A percentile compares a stretch with the other conserved stretches of the same genome.
Evolutionary conservation across 30 jellyfish, hydroid and myxozoan species (phyloP).

Genomic region (Calvadosia cruxmelitensis): DNA sequence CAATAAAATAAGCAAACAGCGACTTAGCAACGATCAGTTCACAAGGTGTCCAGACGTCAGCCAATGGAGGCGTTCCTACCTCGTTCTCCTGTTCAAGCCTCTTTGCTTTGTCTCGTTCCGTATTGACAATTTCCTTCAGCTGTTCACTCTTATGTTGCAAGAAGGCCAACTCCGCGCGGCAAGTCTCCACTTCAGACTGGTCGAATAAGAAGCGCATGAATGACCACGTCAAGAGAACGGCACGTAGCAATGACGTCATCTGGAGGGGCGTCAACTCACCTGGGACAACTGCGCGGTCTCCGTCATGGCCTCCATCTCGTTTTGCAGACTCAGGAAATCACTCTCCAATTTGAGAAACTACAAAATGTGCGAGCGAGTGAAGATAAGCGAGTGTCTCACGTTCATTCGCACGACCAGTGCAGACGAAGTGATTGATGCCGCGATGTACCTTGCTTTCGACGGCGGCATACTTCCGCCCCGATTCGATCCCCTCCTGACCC

Average conservation of each 20-base stretch:
- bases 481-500: constrained; percentile 54
- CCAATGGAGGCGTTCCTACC: constrained; percentile 14
- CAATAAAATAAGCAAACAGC: constrained; percentile 1
- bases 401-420: no score
- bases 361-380: no score
- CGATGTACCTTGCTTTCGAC: constrained; percentile 87
- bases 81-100: constrained; percentile 51
- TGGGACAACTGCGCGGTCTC: constrained; percentile 65
- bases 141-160: constrained; percentile 57
- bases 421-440: no score
- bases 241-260: not conserved
- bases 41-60: not conserved
- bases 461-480: constrained; percentile 64
- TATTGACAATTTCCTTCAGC: constrained; percentile 35
- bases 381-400: no score
- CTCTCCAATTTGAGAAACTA: constrained; percentile 74
- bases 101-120: constrained; percentile 42
- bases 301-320: constrained; percentile 68
- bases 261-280: constrained; percentile 17
- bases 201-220: not conserved
- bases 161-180: constrained; percentile 81
- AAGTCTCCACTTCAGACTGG: constrained; percentile 61
- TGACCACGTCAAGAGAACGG: not conserved
- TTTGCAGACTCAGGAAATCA: constrained; percentile 56
- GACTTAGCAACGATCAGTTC: not conserved